Evolutionary conservation across 1,140 invertebrate species (phyloP), one percentile per base, ranked within the genome.

Genomic region (Melitaea cinxia): DNA sequence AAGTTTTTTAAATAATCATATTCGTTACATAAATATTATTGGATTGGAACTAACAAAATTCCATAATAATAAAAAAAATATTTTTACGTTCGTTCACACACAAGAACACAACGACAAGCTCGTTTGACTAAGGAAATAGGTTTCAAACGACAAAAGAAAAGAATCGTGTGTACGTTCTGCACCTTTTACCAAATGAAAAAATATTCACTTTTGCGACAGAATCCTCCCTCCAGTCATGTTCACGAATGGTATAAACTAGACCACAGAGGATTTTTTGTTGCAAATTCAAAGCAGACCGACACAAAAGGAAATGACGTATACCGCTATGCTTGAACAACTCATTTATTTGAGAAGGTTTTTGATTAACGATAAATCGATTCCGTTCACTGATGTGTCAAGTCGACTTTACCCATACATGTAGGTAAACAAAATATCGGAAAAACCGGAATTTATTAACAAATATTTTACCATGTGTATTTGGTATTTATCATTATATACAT

Each of bases 211-310:
- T 47, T 56, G 39, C 37, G 45, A 65, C 33, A 26, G 35, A 42
- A 50, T 52, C 52, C 53, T 57, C 54, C 42, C 49, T 50, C n/a
- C 10, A 50, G 37, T 14, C 57, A 21, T 35, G 45, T 30, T 60
- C 45, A 12, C 45, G 7, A 57, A 26, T 15, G 54, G 37, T 42
- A 37, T 50, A 57, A 57, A 57, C 26, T 57, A 65, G 33, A 68
- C 49, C 33, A 60, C 57, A 56, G 60, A 50, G 58, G 53, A 63
- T 52, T 56, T 56, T 71, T 61, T 58, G 35, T 68, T 57, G 52
- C 52, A 68, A 60, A 63, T 68, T 64, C 52, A 71, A 66, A 70
- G 65, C 57, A 66, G 65, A 54, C 68, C n/a, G 30, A 45, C 21
- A 65, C 63, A 65, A 64, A 71, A 58, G 33, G 64, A 58, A 64